Evolutionary conservation across 1,140 invertebrate genomes (phyloP).

Genomic region (Aphidius gifuensis): DNA sequence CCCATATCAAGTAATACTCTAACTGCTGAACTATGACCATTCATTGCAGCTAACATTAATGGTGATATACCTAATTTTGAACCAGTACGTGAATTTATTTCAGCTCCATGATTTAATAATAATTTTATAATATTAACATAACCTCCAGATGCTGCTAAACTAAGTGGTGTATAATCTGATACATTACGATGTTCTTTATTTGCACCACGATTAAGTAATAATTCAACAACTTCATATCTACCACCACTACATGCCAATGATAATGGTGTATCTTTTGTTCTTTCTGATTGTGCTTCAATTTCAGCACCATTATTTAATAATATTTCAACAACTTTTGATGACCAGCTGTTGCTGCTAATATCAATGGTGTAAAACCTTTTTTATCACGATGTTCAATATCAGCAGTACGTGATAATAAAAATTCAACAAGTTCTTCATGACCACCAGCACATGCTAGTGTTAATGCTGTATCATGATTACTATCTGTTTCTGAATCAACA

Average conservation of each 20-base stretch:
- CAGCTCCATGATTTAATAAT: slow-evolving; percentile 85
- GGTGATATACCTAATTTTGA: slow-evolving; percentile 98
- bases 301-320: slow-evolving; percentile 89
- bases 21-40: slow-evolving; percentile 92
- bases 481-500: slow-evolving; percentile 95
- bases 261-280: slow-evolving; percentile 97
- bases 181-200: slow-evolving; percentile 99
- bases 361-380: slow-evolving; percentile 97
- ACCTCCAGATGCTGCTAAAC: slow-evolving; percentile 94
- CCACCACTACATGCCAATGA: slow-evolving; percentile 97
- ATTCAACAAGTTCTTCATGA: slow-evolving; percentile 90
- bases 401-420: slow-evolving; percentile 84
- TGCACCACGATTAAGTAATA: slow-evolving; percentile 82
- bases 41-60: slow-evolving; percentile 99
- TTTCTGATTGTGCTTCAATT: slow-evolving; percentile 96
- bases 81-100: slow-evolving; percentile 97
- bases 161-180: slow-evolving; percentile 97
- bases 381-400: slow-evolving; percentile 98
- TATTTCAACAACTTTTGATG: slow-evolving; percentile 92
- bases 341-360: slow-evolving; percentile 94
- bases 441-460: slow-evolving; percentile 96
- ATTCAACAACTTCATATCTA: slow-evolving; percentile 92
- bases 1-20: slow-evolving; percentile 93
- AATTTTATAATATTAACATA: slow-evolving; percentile 99
- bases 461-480: slow-evolving; percentile 96